Evolutionary conservation across 1,140 invertebrate genomes (phyloP).

Genomic region (Drosophila saltans): DNA sequence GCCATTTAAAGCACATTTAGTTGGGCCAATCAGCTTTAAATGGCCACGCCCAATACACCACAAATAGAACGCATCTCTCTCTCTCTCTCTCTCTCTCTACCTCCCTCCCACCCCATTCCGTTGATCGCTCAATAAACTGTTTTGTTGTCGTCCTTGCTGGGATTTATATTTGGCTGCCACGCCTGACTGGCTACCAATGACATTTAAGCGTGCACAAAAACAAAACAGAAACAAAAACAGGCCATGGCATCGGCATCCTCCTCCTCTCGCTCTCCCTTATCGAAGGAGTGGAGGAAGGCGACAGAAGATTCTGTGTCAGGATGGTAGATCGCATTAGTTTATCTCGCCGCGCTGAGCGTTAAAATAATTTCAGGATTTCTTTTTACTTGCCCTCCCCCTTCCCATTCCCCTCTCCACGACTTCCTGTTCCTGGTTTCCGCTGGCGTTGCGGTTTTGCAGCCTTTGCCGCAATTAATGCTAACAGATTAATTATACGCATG

Average conservation of each 20-base stretch:
- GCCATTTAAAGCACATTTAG: constrained; percentile 65
- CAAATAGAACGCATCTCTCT: neutral
- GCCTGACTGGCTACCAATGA: constrained; percentile 65
- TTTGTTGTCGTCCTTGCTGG: constrained; percentile 21
- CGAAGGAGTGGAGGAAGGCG: constrained; percentile 2
- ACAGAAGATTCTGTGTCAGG: neutral
- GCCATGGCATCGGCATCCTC: neutral
- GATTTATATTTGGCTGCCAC: constrained; percentile 68
- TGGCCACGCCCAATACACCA: neutral
- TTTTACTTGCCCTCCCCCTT: constrained; percentile 15
- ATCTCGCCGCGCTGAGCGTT: constrained; percentile 53
- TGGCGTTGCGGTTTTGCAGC: constrained; percentile 64
- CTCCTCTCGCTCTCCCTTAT: neutral
- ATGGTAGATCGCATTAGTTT: constrained; percentile 52
- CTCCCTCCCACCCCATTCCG: neutral
- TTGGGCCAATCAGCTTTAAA: constrained; percentile 46
- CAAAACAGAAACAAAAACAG: constrained; percentile 3
- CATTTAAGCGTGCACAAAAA: constrained; percentile 41
- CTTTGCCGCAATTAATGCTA: constrained; percentile 76
- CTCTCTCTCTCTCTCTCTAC: neutral
- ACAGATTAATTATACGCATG: constrained; percentile 80
- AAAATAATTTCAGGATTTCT: constrained; percentile 66
- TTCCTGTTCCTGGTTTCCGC: constrained; percentile 14
- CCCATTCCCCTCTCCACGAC: no score
- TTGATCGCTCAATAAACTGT: constrained; percentile 48